Percentiles rank a stretch among this genome's conserved stretches.
phyloP scores from a whole-genome alignment of 2,888 invertebrate species.

The Drosophila setosimentum region DNA sequence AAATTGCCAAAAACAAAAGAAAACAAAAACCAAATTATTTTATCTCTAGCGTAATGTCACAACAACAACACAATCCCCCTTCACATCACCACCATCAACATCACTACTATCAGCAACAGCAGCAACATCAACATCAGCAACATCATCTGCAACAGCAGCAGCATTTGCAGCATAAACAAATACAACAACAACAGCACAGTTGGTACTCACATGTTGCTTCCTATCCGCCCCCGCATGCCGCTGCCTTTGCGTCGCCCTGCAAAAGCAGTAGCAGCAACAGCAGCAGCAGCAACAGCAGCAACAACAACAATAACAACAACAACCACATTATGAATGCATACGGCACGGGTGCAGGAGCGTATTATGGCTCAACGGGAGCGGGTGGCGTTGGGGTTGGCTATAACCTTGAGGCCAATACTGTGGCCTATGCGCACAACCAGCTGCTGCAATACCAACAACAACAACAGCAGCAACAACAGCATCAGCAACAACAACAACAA shows the following conservation, averaged over 20 bases:
- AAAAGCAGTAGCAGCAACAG: slow-evolving; percentile 53
- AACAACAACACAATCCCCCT: slow-evolving; percentile 61
- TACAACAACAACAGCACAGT: slow-evolving; percentile 58
- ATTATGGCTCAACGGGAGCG: slow-evolving; percentile 56
- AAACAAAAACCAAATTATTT: slow-evolving; percentile 28
- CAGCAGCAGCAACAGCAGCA: slow-evolving; percentile 43
- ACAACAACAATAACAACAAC: slow-evolving; percentile 43
- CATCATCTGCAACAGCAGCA: slow-evolving; percentile 52
- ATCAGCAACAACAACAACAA: slow-evolving; percentile 48
- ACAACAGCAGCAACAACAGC: slow-evolving; percentile 55
- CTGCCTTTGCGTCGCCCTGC: slow-evolving; percentile 56
- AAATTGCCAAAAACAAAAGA: slow-evolving; percentile 44
- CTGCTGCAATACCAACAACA: slow-evolving; percentile 77
- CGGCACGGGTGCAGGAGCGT: slow-evolving; percentile 47
- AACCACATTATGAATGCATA: slow-evolving; percentile 66
- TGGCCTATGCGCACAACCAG: slow-evolving; percentile 78
- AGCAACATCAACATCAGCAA: slow-evolving; percentile 35
- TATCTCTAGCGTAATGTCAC: slow-evolving; percentile 72
- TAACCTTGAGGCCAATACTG: slow-evolving; percentile 77
- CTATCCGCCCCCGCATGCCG: slow-evolving; percentile 60
- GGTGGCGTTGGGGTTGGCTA: slow-evolving; percentile 51
- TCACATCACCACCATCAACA: slow-evolving; percentile 56
- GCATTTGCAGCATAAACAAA: slow-evolving; percentile 56
- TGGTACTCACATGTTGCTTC: slow-evolving; percentile 82
- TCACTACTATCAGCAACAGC: slow-evolving; percentile 48